phyloP scores from a whole-genome alignment of 2,888 invertebrate species.

The Unio pictorum region DNA sequence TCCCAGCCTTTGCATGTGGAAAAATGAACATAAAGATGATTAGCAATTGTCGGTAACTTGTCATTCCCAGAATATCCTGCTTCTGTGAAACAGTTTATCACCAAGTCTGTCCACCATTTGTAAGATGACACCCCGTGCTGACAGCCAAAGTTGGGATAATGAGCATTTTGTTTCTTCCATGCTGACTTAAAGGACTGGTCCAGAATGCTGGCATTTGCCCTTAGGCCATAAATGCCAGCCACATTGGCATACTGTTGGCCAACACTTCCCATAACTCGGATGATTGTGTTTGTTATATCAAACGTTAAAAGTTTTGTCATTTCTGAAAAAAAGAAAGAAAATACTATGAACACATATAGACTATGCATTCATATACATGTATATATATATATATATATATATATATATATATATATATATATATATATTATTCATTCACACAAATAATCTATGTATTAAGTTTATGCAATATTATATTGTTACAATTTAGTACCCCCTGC shows the following conservation, averaged over 20 bases:
- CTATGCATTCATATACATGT: too few species aligned
- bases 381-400: too few species aligned
- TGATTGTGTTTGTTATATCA: slow-evolving; percentile 89
- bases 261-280: slow-evolving; percentile 81
- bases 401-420: too few species aligned
- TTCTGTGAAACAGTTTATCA: slow-evolving; percentile 78
- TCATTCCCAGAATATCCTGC: slow-evolving; percentile 44
- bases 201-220: slow-evolving; percentile 74
- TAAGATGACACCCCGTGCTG: slow-evolving; percentile 80
- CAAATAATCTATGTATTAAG: too few species aligned
- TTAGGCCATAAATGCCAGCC: slow-evolving; percentile 81
- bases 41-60: slow-evolving; percentile 52
- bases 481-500: too few species aligned
- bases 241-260: slow-evolving; percentile 83
- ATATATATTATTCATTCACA: too few species aligned
- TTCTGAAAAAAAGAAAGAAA: slow-evolving; percentile 7
- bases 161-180: slow-evolving; percentile 78
- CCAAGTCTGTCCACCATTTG: slow-evolving; percentile 86
- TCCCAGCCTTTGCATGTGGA: slow-evolving; percentile 83
- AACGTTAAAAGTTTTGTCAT: slow-evolving; percentile 79
- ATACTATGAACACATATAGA: too few species aligned
- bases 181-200: slow-evolving; percentile 79
- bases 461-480: too few species aligned
- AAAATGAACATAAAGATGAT: slow-evolving; percentile 75
- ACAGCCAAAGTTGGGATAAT: slow-evolving; percentile 87